Conservation (phyloP, 2,113 vertebrate genomes). For the Tychaedon coryphoeus region DNA sequence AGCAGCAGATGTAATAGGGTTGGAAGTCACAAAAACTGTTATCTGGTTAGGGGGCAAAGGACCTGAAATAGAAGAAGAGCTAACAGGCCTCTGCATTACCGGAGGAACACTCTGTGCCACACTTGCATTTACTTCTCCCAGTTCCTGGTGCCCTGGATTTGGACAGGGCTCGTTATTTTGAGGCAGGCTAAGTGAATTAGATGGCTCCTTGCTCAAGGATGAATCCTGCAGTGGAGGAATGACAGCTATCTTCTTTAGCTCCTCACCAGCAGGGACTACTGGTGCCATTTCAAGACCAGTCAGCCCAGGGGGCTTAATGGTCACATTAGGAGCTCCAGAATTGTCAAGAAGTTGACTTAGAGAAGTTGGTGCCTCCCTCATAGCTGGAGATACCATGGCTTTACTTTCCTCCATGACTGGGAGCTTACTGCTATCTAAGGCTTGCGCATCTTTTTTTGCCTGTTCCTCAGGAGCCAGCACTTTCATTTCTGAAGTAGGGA, state of each 20-base stretch:
- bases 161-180: slow-evolving; percentile 66
- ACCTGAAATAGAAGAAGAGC: slow-evolving; percentile 79
- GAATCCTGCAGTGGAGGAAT: slow-evolving; percentile 71
- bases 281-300: slow-evolving; percentile 66
- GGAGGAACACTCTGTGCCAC: slow-evolving; percentile 77
- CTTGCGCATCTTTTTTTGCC: slow-evolving; percentile 70
- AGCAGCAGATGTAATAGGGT: slow-evolving; percentile 86
- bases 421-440: slow-evolving; percentile 67
- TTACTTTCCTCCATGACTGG: slow-evolving; percentile 76
- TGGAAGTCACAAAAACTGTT: slow-evolving; percentile 95
- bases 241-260: slow-evolving; percentile 72
- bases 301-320: slow-evolving; percentile 77
- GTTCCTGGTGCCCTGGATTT: slow-evolving; percentile 68
- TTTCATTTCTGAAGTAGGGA: slow-evolving; percentile 80
- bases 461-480: slow-evolving; percentile 76
- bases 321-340: slow-evolving; percentile 78
- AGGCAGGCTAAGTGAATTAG: slow-evolving; percentile 64
- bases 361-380: slow-evolving; percentile 88
- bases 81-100: slow-evolving; percentile 84
- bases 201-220: slow-evolving; percentile 65
- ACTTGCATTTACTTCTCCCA: slow-evolving; percentile 73
- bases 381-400: slow-evolving; percentile 74
- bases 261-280: slow-evolving; percentile 61
- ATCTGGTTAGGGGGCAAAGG: slow-evolving; percentile 86
- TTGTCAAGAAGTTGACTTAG: slow-evolving; percentile 94